Base-by-base conservation (phyloP, 2,888 invertebrate species). In the Allygus modestus region DNA sequence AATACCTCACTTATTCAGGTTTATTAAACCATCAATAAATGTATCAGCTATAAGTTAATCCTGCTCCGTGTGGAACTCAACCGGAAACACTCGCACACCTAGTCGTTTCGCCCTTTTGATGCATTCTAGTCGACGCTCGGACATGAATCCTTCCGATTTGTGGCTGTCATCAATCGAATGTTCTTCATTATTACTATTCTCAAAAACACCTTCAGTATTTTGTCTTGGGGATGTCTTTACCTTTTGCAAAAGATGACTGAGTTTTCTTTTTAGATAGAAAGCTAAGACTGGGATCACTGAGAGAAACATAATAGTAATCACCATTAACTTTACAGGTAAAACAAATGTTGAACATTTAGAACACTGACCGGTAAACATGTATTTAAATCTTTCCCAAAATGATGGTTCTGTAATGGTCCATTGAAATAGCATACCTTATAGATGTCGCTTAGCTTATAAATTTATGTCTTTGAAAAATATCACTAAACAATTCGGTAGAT, bases 341-440 rank as follows among this genome's bases (percentile, higher is more conserved):
- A 15, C 46, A 46, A 15, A 15, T 2, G 20, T 23, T 20, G 20
- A 54, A 11, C 54, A 54, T 54, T 23, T 5, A 23, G 26, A 31
- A 31, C 65, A 65, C 28, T 65, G 5, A 4, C 65, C 28, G 9
- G 17, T 15, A 2, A 65, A 65, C 4, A 17, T 31, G 65, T 1
- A 31, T 15, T 65, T 28, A 65, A 65, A 9, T 0, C 31, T 65
- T 28, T 65, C 65, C 26, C 65, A 28, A 65, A 28, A 28, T 65
- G 65, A 1, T 15, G 65, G 65, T 31, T 65, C 65, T 17, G 5
- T 31, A 5, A 17, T 4, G 17, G 7, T 65, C 65, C 65, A 65
- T 15, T 65, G 31, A 28, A 65, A 65, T 28, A 65, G 58, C 58
- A 58, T 58, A 58, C 12, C 12, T 46, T 46, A 46, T n/a, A n/a